Evolutionary conservation across 2,113 vertebrate genomes (phyloP).

Genomic region (Hippocampus barbouri): DNA sequence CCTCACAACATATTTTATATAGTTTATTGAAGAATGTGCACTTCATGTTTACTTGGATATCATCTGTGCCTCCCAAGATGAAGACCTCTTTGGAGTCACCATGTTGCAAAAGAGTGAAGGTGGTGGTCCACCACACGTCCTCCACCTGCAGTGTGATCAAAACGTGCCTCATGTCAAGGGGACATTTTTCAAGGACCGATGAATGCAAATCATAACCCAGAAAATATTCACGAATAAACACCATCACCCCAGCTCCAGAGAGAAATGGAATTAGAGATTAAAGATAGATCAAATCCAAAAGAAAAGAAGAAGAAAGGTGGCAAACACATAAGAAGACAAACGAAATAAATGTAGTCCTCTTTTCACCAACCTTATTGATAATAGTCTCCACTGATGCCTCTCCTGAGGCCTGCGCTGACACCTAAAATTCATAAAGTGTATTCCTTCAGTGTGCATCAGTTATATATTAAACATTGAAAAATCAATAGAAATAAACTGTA

Average conservation of each 20-base stretch:
- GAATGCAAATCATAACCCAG: not conserved
- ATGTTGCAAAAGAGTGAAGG: conserved; percentile 75
- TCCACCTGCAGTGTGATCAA: conserved; percentile 66
- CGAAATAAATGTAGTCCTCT: not conserved
- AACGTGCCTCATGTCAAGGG: not conserved
- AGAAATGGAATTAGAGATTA: not conserved
- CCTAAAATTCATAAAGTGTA: conserved; percentile 41
- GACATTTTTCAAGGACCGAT: not conserved
- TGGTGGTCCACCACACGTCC: conserved; percentile 76
- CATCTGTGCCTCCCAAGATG: conserved; percentile 81
- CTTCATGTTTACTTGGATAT: conserved; percentile 74
- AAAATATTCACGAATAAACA: not conserved
- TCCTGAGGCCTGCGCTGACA: conserved; percentile 81
- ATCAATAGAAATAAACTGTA: not conserved
- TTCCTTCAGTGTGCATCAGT: conserved; percentile 2
- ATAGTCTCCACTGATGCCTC: conserved; percentile 78
- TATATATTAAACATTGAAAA: not conserved
- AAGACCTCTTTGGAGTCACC: conserved; percentile 76
- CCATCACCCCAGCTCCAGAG: not conserved
- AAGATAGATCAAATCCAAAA: not conserved
- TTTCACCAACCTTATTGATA: conserved; percentile 74
- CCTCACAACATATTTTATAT: not conserved
- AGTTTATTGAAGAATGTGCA: not conserved
- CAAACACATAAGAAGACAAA: not conserved
- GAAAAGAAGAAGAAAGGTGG: not conserved